Evolutionary conservation across 2,888 invertebrate genomes (phyloP).

Genomic region (Tetramorium bicarinatum): DNA sequence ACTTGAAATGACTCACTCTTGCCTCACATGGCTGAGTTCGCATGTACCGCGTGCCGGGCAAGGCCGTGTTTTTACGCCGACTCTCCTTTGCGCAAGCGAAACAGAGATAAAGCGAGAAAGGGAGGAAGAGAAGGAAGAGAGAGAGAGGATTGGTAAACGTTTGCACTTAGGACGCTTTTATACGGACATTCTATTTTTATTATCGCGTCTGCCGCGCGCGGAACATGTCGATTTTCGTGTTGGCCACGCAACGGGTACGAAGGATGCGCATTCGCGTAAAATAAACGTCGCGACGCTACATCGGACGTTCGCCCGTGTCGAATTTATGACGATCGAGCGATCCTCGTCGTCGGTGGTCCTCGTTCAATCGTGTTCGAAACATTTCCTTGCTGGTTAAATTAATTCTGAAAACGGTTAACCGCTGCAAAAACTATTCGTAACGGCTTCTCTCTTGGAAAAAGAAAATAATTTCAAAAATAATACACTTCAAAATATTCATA

Average conservation of each 20-base stretch:
- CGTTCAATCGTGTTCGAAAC: constrained; percentile 36
- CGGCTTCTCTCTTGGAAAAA: constrained; percentile 1
- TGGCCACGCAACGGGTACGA: constrained; percentile 4
- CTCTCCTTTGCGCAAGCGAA: constrained; percentile 58
- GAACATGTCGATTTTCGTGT: constrained; percentile 55
- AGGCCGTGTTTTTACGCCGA: constrained; percentile 77
- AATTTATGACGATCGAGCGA: constrained; percentile 48
- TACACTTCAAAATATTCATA: not conserved
- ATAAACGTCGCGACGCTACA: constrained; percentile 53
- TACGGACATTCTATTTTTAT: constrained; percentile 33
- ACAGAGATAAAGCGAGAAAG: constrained; percentile 23
- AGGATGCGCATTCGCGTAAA: constrained; percentile 49
- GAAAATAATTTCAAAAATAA: not conserved
- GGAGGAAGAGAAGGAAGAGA: constrained; percentile 12
- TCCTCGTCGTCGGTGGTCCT: constrained; percentile 3
- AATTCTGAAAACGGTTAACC: constrained; percentile 26
- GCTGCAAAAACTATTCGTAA: constrained; percentile 5
- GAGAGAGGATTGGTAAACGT: constrained; percentile 61
- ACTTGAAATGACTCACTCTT: constrained; percentile 66
- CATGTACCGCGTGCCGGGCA: constrained; percentile 78
- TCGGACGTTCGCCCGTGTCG: constrained; percentile 10
- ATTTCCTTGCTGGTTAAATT: constrained; percentile 26
- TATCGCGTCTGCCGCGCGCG: constrained; percentile 56
- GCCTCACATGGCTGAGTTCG: constrained; percentile 73
- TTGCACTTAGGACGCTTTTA: constrained; percentile 60